Base-by-base conservation (phyloP, 1,140 invertebrate genomes). In the Drosophila subobscura region DNA sequence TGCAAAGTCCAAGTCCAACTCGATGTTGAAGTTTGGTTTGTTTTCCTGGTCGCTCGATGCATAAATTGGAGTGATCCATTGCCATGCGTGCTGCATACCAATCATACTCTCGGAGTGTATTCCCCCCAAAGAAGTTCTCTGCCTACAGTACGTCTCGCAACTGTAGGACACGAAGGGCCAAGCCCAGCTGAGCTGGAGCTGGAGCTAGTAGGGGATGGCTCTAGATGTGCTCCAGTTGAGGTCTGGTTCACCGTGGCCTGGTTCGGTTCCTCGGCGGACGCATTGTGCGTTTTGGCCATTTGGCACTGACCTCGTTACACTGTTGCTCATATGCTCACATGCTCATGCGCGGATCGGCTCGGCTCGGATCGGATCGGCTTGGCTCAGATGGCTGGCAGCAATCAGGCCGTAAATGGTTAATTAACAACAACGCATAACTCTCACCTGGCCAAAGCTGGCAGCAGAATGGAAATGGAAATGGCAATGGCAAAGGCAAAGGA, bases 341-440 rank as follows among this genome's bases (percentile, higher is more conserved):
- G 65, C 49, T 23, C 20, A 3, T n/a, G n/a, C n/a, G n/a, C 52
- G 52, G 52, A 23, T 54, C 44, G 52, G 23, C 46, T 59, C 2
- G 47, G 47, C 20, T 37, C 22, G n/a, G 53, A 16, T 52, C 52
- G 52, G 52, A 23, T 54, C 44, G 52, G 23, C 46, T 59, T 6
- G 47, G 47, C 20, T 37, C 22, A 61, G 27, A 53, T n/a, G 41
- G 37, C 61, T 64, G 71, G 23, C 66, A 75, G 71, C 77, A 80
- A 81, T 81, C 77, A 77, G 72, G 61, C 81, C 81, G 65, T 86
- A 85, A 85, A 85, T 85, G 81, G 81, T 76, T 85, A 85, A 85
- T 85, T 85, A 85, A 85, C 81, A 85, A 77, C 81, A 86, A 52
- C 81, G 81, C 81, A 86, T 85, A 85, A 85, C 81, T 85, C 81